Percentiles rank a stretch among this genome's conserved stretches.
Evolutionary conservation across 2,888 invertebrate species (phyloP).

Genomic region (Syritta pipiens): DNA sequence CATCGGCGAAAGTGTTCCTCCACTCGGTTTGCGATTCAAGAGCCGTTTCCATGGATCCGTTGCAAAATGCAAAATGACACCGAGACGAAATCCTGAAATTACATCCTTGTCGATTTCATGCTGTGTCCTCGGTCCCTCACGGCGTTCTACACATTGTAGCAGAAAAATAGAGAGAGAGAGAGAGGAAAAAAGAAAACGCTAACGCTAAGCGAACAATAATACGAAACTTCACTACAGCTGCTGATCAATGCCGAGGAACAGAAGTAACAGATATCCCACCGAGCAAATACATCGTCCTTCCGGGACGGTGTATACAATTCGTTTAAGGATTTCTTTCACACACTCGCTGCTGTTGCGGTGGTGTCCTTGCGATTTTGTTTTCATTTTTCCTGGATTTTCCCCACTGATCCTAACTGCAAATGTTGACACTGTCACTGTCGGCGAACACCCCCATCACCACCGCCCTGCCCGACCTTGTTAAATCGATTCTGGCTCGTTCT

Average conservation of each 20-base stretch:
- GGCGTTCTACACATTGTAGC: conserved; percentile 4
- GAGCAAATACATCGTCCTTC: conserved; percentile 23
- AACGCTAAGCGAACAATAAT: conserved; percentile 45
- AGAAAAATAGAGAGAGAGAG: neutral
- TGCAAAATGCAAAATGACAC: conserved; percentile 49
- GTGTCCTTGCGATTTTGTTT: conserved; percentile 28
- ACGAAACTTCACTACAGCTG: conserved; percentile 26
- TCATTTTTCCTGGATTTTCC: conserved; percentile 45
- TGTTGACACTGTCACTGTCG: conserved; percentile 54
- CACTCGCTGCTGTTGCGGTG: conserved; percentile 4
- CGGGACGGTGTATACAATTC: conserved; percentile 33
- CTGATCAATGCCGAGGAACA: conserved; percentile 30
- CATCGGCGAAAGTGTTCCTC: neutral
- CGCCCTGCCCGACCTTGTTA: neutral
- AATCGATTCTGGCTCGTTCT: conserved; percentile 48
- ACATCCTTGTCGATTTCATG: conserved; percentile 40
- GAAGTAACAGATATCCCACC: conserved; percentile 36
- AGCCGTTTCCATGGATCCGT: conserved; percentile 29
- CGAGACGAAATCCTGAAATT: conserved; percentile 45
- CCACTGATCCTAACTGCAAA: conserved; percentile 52
- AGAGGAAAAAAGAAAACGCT: conserved; percentile 5
- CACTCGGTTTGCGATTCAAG: neutral
- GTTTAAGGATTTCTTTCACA: conserved; percentile 16
- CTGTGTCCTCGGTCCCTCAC: neutral
- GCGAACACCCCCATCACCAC: neutral